Percentiles rank a stretch among this genome's conserved stretches.
Evolutionary conservation across 2,888 invertebrate species (phyloP).

Genomic region (Callimorpha dominula): DNA sequence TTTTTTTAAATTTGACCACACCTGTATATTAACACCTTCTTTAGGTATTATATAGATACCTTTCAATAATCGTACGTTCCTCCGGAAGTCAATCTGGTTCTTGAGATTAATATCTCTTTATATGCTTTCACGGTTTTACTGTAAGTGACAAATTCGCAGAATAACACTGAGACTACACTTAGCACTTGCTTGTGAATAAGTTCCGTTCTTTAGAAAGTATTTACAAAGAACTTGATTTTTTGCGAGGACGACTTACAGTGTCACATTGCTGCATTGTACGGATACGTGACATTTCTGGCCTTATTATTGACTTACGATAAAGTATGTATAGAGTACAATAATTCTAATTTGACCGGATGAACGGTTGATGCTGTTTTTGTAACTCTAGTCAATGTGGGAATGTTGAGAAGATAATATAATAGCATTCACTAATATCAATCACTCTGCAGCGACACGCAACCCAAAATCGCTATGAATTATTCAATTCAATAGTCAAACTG

Average conservation of each 20-base stretch:
- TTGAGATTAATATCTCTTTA: constrained; percentile 6
- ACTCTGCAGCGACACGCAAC: too few relatives aligned
- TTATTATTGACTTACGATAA: neutral
- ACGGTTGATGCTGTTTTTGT: neutral
- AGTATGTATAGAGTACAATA: neutral
- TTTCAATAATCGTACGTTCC: neutral
- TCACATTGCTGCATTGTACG: neutral
- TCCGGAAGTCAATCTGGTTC: neutral
- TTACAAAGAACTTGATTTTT: constrained; percentile 29
- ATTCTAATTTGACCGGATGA: neutral
- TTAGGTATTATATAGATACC: neutral
- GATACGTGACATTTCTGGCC: neutral
- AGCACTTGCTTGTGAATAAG: constrained; percentile 46
- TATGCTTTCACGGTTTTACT: constrained; percentile 3
- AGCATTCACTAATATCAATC: too few relatives aligned
- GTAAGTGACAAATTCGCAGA: neutral
- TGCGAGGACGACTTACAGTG: neutral
- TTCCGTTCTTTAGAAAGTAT: constrained; percentile 54
- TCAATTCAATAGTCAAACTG: too few relatives aligned
- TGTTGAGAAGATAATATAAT: too few relatives aligned
- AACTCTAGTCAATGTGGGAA: too few relatives aligned
- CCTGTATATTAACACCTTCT: too few relatives aligned
- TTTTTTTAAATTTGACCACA: too few relatives aligned
- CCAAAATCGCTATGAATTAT: too few relatives aligned
- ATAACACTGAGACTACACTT: constrained; percentile 5